Evolutionary conservation across 2,113 vertebrate genomes (phyloP), one percentile per base, ranked within the genome.

Genomic region (Oplegnathus fasciatus): DNA sequence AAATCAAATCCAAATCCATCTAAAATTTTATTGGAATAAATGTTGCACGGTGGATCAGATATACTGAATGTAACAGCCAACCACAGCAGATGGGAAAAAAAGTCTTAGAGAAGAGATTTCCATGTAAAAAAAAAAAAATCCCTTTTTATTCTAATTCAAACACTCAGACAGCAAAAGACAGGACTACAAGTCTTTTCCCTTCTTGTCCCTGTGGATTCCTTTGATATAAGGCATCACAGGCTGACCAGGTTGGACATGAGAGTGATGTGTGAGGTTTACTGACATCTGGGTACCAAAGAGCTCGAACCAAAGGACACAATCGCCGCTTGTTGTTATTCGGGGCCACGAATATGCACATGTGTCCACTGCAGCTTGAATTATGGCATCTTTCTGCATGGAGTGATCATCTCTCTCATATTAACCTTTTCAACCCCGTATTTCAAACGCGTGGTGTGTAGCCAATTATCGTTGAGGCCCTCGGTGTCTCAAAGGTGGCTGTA

Each of bases 1-100:
- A 80, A 85, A 88, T 90, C 83, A 83, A 83, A 86, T 73, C 79
- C 69, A 58, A 67, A n/a, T n/a, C n/a, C 83, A 81, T 91, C 82
- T 71, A 13, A 64, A 26, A 67, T 80, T 58, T 67, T 65, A 79
- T 70, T 68, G 57, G 83, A 82, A 42, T 65, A 76, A 78, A 55
- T 62, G 78, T 26, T 61, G 65, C 57, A 68, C 1, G 80, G 44
- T 44, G 73, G 73, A 85, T 82, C 58, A 83, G 82, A 75, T 42
- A 28, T 55, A 48, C 48, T 22, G 37, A 52, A 44, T 24, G 26
- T 5, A 9, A 34, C 54, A 66, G 70, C 28, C 70, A 34, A 65
- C 26, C 13, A 1, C 28, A 11, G 79, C 80, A 74, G 71, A 82
- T 61, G 76, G 44, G 18, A 18, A 4, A 17, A 32, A 34, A 28